Evolutionary conservation across 35 echinoderm and acorn worm genomes (phyloP), one percentile per base, ranked within the genome.

Genomic region (Antedon bifida): DNA sequence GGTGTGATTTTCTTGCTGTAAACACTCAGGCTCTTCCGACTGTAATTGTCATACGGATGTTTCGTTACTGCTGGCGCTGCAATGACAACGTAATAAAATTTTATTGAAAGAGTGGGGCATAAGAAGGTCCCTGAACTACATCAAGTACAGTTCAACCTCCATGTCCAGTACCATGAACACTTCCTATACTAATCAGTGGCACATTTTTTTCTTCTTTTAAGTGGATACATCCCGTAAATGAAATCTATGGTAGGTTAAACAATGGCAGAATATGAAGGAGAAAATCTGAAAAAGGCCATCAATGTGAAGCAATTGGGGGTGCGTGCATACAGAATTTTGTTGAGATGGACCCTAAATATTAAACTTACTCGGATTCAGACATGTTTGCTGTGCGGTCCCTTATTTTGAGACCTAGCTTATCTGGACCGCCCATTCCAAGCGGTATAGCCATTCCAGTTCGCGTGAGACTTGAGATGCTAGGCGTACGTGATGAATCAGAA

Each of bases 401-500:
- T 21, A 80, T 26, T 39, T 38, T 34, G 36, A 80, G 33, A 21
- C 33, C 78, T 80, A 80, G 34, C 23, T 39, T 34, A 38, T 80
- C 78, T 21, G 78, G 36, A 39, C 78, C 78, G 23, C 33, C 33
- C 78, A 80, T 38, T 5, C 33, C 28, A 11, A 35, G 76, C 7
- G 31, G 78, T 38, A 80, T 29, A 0, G 78, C 34, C 33, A 78
- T 30, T 5, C 17, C 34, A 21, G 78, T 36, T 38, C 36, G 33
- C n/a, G 78, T 34, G 3, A 80, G 34, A 80, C 78, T 80, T 36
- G 78, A 38, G 36, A 34, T 80, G 78, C 78, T 80, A 10, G 78
- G 36, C 31, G 78, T 38, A 36, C 34, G 78, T 26, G 78, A 80
- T 80, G 78, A 80, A 64, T 89, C 82, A 10, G 93, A 91, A 32